Evolutionary conservation across 2,888 invertebrate genomes (phyloP).

Genomic region (Opisthograptis luteolata): DNA sequence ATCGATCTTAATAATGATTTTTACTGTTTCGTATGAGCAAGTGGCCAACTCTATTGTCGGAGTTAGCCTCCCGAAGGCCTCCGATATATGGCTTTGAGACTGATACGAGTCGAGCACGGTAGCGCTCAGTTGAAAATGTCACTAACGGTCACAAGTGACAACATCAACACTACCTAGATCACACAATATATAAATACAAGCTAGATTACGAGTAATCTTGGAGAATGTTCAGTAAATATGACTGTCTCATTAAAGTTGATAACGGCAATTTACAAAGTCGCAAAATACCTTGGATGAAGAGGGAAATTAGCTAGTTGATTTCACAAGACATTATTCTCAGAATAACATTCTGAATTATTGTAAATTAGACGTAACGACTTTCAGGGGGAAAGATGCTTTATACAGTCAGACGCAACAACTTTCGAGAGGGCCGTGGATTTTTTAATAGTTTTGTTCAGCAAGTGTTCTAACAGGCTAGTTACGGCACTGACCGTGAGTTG

Average conservation of each 20-base stretch:
- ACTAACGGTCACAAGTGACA: too few species aligned
- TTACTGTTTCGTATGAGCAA: too few species aligned
- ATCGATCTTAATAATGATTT: too few species aligned
- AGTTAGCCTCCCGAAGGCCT: too few species aligned
- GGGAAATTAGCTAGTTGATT: constrained; percentile 7
- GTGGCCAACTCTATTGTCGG: too few species aligned
- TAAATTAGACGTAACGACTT: constrained; percentile 1
- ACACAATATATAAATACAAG: constrained; percentile 4
- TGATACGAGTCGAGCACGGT: too few species aligned
- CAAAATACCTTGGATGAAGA: background rate
- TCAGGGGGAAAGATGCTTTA: background rate
- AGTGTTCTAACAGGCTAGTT: too few species aligned
- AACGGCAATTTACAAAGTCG: constrained; percentile 11
- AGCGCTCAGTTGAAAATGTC: too few species aligned
- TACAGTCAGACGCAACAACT: background rate
- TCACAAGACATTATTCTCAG: background rate
- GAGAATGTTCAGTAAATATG: too few species aligned
- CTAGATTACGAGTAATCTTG: constrained; percentile 13
- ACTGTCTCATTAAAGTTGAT: constrained; percentile 10
- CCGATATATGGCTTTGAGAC: too few species aligned
- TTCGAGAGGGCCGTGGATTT: background rate
- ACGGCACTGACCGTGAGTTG: too few species aligned
- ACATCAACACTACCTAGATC: too few species aligned
- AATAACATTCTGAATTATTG: constrained; percentile 7
- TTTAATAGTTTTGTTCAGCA: background rate